Evolutionary conservation across 2,797 vertebrate genomes (phyloP).

Genomic region (Sylvilagus floridanus): DNA sequence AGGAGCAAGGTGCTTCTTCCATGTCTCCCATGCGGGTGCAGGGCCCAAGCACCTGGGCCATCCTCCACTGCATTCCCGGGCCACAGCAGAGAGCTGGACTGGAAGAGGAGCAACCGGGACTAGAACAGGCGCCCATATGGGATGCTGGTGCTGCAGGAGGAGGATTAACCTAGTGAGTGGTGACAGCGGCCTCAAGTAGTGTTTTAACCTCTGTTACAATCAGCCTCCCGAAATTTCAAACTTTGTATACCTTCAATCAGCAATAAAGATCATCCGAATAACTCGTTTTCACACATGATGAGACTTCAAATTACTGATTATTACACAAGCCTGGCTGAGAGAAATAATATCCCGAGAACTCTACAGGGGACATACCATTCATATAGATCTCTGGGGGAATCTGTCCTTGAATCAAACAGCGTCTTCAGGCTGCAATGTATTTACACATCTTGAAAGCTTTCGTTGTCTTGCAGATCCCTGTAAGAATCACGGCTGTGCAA

Average conservation of each 20-base stretch:
- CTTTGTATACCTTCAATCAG: constrained; percentile 26
- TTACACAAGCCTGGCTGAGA: background rate
- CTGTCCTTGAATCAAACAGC: background rate
- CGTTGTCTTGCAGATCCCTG: background rate
- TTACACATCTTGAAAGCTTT: constrained; percentile 22
- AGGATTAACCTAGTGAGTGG: too few relatives aligned
- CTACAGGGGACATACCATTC: background rate
- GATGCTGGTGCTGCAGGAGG: too few relatives aligned
- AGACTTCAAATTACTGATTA: constrained; percentile 1
- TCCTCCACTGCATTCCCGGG: too few relatives aligned
- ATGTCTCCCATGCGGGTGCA: too few relatives aligned
- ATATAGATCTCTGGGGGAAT: background rate
- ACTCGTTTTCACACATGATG: constrained; percentile 8
- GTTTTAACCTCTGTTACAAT: too few relatives aligned
- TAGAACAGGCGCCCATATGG: too few relatives aligned
- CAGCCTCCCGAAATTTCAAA: too few relatives aligned
- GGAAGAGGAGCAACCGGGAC: too few relatives aligned
- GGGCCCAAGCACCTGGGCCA: too few relatives aligned
- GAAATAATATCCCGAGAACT: background rate
- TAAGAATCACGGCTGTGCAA: background rate
- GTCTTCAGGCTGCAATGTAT: background rate
- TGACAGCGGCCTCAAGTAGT: too few relatives aligned
- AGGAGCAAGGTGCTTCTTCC: too few relatives aligned
- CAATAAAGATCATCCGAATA: background rate
- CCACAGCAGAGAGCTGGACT: too few relatives aligned